phyloP scores from a whole-genome alignment of 2,797 vertebrate species.

The Ficedula albicollis region DNA sequence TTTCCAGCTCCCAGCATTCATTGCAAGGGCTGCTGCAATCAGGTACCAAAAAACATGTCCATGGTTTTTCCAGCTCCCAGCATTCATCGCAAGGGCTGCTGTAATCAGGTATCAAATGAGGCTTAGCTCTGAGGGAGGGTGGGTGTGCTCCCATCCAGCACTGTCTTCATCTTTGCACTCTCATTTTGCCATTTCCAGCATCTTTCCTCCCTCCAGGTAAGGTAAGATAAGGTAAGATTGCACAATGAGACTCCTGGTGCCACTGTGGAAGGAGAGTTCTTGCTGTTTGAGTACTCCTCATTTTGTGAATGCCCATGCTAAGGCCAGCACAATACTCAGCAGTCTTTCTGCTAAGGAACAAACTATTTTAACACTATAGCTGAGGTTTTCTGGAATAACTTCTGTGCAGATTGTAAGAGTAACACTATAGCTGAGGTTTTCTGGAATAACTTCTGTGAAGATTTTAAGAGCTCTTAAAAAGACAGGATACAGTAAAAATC shows the following conservation, averaged over 20 bases:
- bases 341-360: not conserved
- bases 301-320: not conserved
- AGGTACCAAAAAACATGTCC: not conserved
- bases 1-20: not conserved
- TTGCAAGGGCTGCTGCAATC: not conserved
- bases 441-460: not conserved
- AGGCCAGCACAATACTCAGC: not conserved
- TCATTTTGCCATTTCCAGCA: not conserved
- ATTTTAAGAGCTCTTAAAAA: not conserved
- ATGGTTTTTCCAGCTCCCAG: not conserved
- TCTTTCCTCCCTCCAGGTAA: not conserved
- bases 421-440: not conserved
- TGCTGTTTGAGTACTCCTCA: not conserved
- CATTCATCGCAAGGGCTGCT: not conserved
- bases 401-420: accelerated
- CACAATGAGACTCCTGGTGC: not conserved
- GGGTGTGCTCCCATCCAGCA: not conserved
- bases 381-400: not conserved
- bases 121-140: not conserved
- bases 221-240: not conserved
- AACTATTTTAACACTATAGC: not conserved
- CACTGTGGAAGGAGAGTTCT: not conserved
- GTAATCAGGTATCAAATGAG: not conserved
- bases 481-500: not conserved
- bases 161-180: not conserved